A percentile compares a stretch with the other conserved stretches of the same genome.
Conservation (phyloP, 2,113 vertebrate genomes). For the Pogona vitticeps region DNA sequence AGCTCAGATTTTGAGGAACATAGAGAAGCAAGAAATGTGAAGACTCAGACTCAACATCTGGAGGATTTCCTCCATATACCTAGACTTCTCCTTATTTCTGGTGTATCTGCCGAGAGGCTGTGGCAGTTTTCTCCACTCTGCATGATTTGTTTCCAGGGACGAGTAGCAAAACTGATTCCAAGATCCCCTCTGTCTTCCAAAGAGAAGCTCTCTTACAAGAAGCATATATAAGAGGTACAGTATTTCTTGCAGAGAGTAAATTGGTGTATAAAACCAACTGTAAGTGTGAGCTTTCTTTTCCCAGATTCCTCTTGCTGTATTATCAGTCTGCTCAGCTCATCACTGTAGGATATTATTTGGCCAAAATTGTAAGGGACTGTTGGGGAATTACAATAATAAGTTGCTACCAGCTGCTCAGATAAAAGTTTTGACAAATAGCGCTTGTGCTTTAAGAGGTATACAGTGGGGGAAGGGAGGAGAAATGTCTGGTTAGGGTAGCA, state of each 20-base stretch:
- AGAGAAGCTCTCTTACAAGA: slow-evolving; percentile 51
- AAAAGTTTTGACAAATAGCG: slow-evolving; percentile 1
- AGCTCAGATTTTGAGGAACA: slow-evolving; percentile 20
- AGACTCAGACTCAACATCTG: slow-evolving; percentile 33
- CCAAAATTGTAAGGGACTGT: slow-evolving; percentile 43
- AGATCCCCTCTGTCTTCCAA: slow-evolving; percentile 56
- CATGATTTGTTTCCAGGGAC: slow-evolving; percentile 1
- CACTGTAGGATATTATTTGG: slow-evolving; percentile 46
- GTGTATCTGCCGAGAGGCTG: slow-evolving; percentile 36
- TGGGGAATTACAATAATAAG: slow-evolving; percentile 29
- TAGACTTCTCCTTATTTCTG: not conserved
- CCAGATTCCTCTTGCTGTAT: not conserved
- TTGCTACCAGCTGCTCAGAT: slow-evolving; percentile 32
- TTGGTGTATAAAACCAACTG: not conserved
- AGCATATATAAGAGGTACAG: not conserved
- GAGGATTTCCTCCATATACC: not conserved
- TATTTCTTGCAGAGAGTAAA: not conserved
- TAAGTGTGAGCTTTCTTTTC: not conserved
- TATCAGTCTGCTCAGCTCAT: slow-evolving; percentile 48
- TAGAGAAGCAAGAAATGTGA: slow-evolving; percentile 26
- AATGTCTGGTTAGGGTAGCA: slow-evolving; percentile 26
- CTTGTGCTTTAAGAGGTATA: slow-evolving; percentile 29
- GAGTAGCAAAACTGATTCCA: slow-evolving; percentile 24
- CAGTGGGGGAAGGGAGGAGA: not conserved
- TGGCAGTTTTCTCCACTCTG: not conserved